Conservation (phyloP, 2,888 invertebrate species). For the Unio delphinus region DNA sequence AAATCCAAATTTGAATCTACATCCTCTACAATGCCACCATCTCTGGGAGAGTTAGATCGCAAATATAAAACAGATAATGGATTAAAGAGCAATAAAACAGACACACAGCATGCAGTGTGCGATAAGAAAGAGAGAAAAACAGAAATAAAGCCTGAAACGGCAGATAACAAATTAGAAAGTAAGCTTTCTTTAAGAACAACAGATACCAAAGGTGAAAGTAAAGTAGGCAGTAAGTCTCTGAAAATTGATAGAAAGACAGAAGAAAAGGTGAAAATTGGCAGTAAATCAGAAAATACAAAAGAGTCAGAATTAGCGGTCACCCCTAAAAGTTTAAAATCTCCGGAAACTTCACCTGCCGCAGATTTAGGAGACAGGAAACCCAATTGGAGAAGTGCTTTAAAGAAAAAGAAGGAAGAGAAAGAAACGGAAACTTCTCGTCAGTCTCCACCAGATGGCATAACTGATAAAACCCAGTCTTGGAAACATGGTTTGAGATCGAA, state of each 20-base stretch:
- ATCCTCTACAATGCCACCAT: slow-evolving; percentile 4
- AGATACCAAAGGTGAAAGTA: slow-evolving; percentile 3
- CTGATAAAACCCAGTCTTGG: too few species aligned
- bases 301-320: too few species aligned
- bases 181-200: slow-evolving; percentile 4
- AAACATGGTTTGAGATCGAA: too few species aligned
- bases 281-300: too few species aligned
- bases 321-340: too few species aligned
- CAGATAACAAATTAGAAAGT: slow-evolving; percentile 8
- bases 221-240: not conserved
- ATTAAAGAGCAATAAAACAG: not conserved
- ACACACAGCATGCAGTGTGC: not conserved
- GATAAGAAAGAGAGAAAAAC: slow-evolving; percentile 10
- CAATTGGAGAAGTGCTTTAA: slow-evolving; percentile 12
- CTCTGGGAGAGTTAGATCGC: slow-evolving; percentile 3
- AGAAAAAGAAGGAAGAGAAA: slow-evolving; percentile 5
- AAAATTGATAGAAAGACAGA: not conserved
- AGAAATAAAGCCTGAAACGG: slow-evolving; percentile 11
- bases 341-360: not conserved
- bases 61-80: slow-evolving; percentile 8
- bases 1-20: slow-evolving; percentile 17
- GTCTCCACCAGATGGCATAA: too few species aligned
- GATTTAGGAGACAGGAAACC: slow-evolving; percentile 1
- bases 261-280: not conserved
- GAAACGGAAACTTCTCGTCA: not conserved